These are phyloP conservation scores for Dryobotodes eremita DNA, from an alignment of 2,888 invertebrate species.

Conservation along the genomic window DNA sequence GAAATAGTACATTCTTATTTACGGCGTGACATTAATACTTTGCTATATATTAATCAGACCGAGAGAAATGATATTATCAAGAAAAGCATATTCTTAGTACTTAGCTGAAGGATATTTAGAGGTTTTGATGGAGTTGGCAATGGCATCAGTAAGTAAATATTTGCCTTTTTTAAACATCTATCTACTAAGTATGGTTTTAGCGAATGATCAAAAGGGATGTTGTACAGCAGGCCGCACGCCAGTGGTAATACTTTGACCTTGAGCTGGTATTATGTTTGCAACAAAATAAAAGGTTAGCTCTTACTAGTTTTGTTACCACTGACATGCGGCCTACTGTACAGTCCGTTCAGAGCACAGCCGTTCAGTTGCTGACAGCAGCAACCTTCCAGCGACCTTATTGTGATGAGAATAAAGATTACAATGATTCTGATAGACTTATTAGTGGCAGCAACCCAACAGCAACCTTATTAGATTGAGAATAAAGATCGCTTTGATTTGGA, in stretches of 20 bases:
- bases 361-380: too few relatives aligned
- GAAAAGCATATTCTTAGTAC: too few relatives aligned
- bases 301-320: neutral
- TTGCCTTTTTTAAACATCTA: neutral
- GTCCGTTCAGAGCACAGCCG: too few relatives aligned
- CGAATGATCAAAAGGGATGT: neutral
- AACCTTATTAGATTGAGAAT: too few relatives aligned
- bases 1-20: conserved; percentile 9
- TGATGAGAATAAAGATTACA: too few relatives aligned
- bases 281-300: neutral
- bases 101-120: neutral
- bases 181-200: neutral
- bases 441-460: too few relatives aligned
- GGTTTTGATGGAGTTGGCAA: neutral
- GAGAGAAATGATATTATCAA: neutral
- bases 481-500: too few relatives aligned
- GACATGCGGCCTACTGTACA: too few relatives aligned
- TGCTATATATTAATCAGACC: neutral
- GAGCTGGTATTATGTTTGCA: too few relatives aligned
- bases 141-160: neutral
- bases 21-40: neutral
- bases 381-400: too few relatives aligned
- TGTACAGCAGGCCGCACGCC: neutral
- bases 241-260: too few relatives aligned
- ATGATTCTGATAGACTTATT: too few relatives aligned